Evolutionary conservation across 2,888 invertebrate species (phyloP), one percentile per base, ranked within the genome.

Genomic region (Dynastes grantii): DNA sequence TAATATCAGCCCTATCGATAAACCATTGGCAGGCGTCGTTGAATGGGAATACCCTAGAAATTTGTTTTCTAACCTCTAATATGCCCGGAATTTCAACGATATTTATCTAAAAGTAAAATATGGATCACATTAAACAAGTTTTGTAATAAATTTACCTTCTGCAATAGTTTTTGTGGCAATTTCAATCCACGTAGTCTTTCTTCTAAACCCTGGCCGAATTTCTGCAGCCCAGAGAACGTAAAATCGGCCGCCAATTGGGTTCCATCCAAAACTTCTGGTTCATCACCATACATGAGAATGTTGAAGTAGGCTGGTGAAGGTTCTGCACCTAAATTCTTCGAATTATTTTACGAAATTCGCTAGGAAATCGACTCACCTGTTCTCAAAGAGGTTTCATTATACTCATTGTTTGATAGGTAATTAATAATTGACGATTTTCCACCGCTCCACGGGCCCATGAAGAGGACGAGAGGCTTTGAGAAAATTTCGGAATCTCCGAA

Each of bases 11-110:
- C 81, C 97, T 93, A 89, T 98, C 97, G 86, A 98, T 97, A 90
- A 98, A 98, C 98, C 98, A 98, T 89, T 97, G 97, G 87, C 97
- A 97, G 70, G 97, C 98, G 87, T 98, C 97, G 87, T 97, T 97
- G 90, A 97, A 97, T 76, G 98, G 97, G 87, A 98, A 98, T 79
- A 97, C 93, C 76, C 97, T 93, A 73, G 97, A 97, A 73, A 97
- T 95, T 90, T 97, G 96, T 89, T 97, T 97, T 83, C 97, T 93
- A 80, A 97, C 96, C 91, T 98, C 98, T 85, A 98, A 90, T 85
- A 98, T 97, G 81, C 98, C 98, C 79, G 98, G 98, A 87, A 97
- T 98, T 91, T 98, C 98, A 71, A 98, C 97, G 86, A 98, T 95
- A 88, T 97, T 98, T 37, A 97, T 95, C 97, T 97, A 87, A 11